These are phyloP conservation scores for Isaurus tuberculatus DNA, from an alignment of 92 coral and sea anemone species.

Conservation along the genomic window DNA sequence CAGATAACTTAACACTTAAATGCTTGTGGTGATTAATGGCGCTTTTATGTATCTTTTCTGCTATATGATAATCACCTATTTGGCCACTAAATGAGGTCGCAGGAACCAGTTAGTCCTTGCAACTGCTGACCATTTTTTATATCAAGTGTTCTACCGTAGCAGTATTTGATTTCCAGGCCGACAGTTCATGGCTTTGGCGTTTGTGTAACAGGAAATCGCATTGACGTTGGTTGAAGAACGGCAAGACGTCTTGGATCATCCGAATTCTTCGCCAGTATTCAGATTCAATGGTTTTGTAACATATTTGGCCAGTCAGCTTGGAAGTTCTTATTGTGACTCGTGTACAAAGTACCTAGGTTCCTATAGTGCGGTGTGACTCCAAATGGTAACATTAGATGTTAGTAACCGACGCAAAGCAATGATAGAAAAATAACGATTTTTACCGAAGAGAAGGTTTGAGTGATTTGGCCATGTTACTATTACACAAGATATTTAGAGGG, in stretches of 20 bases:
- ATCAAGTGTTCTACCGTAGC: background rate
- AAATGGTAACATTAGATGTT: background rate
- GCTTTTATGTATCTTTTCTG: background rate
- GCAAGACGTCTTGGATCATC: background rate
- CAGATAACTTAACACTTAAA: background rate
- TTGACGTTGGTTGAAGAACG: background rate
- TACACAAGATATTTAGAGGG: background rate
- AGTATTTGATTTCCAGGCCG: background rate
- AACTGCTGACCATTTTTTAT: background rate
- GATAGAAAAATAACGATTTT: constrained; percentile 2
- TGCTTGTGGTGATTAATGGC: background rate
- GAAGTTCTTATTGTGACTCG: background rate
- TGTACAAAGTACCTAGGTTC: background rate
- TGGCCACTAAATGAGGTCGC: background rate
- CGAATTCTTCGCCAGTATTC: background rate
- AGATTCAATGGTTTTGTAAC: background rate
- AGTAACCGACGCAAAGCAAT: background rate
- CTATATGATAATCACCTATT: background rate
- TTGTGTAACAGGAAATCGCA: constrained; percentile 1
- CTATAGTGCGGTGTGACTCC: background rate
- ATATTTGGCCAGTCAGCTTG: background rate
- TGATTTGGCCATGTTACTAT: background rate
- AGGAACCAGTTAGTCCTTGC: background rate
- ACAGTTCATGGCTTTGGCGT: background rate
- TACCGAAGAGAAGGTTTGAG: background rate